Base-by-base conservation (phyloP, 1,140 invertebrate species). In the Cataglyphis hispanica region DNA sequence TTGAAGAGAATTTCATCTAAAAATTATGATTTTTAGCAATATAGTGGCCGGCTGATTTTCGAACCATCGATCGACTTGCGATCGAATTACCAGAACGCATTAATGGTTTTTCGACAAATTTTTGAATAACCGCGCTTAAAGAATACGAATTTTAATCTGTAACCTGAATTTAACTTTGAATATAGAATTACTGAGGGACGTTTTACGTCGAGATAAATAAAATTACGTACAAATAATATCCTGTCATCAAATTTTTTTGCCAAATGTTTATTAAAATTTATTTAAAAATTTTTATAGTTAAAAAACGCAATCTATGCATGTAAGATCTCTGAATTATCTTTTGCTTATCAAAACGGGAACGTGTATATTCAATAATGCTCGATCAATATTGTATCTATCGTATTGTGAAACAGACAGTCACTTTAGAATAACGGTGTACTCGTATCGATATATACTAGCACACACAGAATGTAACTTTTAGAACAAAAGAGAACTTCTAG, bases 401-500 rank as follows among this genome's bases (percentile, higher is more conserved):
- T 60, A 19, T 69, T 19, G 22, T 7, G n/a, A 43, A 72, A 46
- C 25, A 3, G 31, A 31, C 1, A 31, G 10, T 27, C 22, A n/a
- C 19, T 60, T 50, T 16, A 46, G 46, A 50, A 50, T 16, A 72
- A 8, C 11, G 8, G 31, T 61, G 31, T 61, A 64, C 56, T 81
- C 8, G 67, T 46, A 74, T 74, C 31, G 13, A 74, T 83, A 70
- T 13, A 46, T 81, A 81, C 13, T 11, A 70, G 11, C 11, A 46
- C 13, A 16, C 43, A 11, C 63, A n/a, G 16, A 40, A 19, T 53
- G 43, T 46, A 74, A 83, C 67, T 83, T 81, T 74, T 72, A 43
- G 67, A 83, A 83, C 78, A 83, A 83, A 46, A 74, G 67, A 31
- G 16, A 83, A 60, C 78, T 61, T 60, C 11, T 56, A 31, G 25